Base-by-base conservation (phyloP, 2,113 vertebrate genomes). In the Corvus cornix region DNA sequence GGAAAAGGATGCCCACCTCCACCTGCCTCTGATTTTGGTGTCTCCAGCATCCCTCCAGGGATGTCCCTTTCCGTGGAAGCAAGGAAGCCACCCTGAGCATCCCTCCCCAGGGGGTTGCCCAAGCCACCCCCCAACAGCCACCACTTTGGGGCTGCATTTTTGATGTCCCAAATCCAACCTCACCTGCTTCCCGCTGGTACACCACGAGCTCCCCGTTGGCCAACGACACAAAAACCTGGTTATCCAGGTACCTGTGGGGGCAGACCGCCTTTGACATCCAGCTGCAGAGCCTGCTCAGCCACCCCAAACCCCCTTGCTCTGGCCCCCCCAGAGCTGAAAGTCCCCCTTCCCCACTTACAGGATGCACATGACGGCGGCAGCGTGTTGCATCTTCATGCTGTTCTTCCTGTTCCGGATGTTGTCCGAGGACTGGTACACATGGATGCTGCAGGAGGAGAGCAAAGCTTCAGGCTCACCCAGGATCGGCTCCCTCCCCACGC, bases 371-470 rank as follows among this genome's bases (percentile, higher is more conserved):
- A 99, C 99, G 1, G 99, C 98, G 0, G 99, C 99, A 0, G 98
- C 80, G 9, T 99, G 99, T 44, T 99, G 99, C 98, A 99, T 99
- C 98, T 99, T 99, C 99, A 99, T 98, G 98, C 99, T 99, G 98
- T 99, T 99, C 97, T 99, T 99, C 81, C 99, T 97, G 93, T 99
- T 99, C 2, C 99, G 98, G 97, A 99, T 99, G 97, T 99, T 99
- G 97, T 99, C 99, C 0, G 99, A 99, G 10, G 99, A 99, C 95
- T 99, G 99, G 97, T 99, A 99, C 93, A 99, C 99, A 1, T 99
- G 99, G 95, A 99, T 99, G 95, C 99, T 99, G 97, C 4, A 6
- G 73, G 39, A 73, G 35, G 37, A 41, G 27, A 74, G 43, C 30
- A 51, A 55, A 81, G 51, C 64, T 39, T 10, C 44, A 87, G 44